Evolutionary conservation across 2,113 vertebrate genomes (phyloP).

Genomic region (Nyctibius bracteatus): DNA sequence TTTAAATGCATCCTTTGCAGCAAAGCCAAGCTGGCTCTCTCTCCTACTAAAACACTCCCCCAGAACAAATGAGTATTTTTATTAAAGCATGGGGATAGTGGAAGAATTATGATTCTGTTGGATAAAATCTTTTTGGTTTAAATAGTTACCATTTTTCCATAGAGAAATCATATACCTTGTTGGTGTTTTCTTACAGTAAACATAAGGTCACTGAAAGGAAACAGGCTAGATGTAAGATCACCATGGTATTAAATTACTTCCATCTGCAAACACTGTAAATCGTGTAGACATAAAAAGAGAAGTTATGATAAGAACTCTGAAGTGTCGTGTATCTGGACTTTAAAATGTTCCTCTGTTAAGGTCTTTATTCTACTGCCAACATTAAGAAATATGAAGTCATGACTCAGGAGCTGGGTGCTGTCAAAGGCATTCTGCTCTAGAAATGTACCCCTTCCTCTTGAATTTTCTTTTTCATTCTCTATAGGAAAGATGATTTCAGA

Average conservation of each 20-base stretch:
- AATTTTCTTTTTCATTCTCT: slow-evolving; percentile 33
- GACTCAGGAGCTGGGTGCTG: slow-evolving; percentile 65
- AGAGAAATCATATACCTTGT: slow-evolving; percentile 77
- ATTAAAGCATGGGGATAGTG: slow-evolving; percentile 42
- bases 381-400: slow-evolving; percentile 74
- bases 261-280: slow-evolving; percentile 76
- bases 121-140: slow-evolving; percentile 75
- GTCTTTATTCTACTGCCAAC: slow-evolving; percentile 80
- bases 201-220: slow-evolving; percentile 74
- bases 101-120: slow-evolving; percentile 60
- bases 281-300: slow-evolving; percentile 71
- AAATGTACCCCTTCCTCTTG: not conserved
- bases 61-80: slow-evolving; percentile 63
- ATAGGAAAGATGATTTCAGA: not conserved
- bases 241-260: slow-evolving; percentile 74
- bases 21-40: slow-evolving; percentile 52
- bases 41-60: slow-evolving; percentile 45
- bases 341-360: slow-evolving; percentile 67
- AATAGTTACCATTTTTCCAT: slow-evolving; percentile 71
- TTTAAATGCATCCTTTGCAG: slow-evolving; percentile 52
- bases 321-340: slow-evolving; percentile 72
- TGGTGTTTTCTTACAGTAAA: slow-evolving; percentile 80
- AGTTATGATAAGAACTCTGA: slow-evolving; percentile 71
- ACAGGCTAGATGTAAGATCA: slow-evolving; percentile 71
- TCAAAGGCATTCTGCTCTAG: slow-evolving; percentile 55